Evolutionary conservation across 2,113 vertebrate genomes (phyloP).

Genomic region (Myrmophylax atrothorax): DNA sequence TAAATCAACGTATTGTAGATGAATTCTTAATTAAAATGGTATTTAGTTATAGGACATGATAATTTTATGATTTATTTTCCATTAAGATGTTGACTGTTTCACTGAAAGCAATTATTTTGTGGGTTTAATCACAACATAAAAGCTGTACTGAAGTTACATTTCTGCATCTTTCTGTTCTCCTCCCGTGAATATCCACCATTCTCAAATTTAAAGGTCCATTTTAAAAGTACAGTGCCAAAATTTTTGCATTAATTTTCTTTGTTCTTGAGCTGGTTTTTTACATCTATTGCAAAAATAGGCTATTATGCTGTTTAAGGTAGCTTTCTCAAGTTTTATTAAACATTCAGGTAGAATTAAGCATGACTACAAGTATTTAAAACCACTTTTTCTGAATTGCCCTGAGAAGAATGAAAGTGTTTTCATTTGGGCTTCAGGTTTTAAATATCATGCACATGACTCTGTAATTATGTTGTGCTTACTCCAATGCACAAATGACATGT

Average conservation of each 20-base stretch:
- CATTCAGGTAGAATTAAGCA: neutral
- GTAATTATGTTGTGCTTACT: neutral
- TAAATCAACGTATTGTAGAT: constrained; percentile 25
- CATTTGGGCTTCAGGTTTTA: neutral
- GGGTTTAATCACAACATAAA: neutral
- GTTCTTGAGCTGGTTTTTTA: neutral
- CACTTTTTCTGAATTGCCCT: neutral
- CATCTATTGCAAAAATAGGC: neutral
- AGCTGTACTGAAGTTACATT: neutral
- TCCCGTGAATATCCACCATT: neutral
- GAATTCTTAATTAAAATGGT: constrained; percentile 48
- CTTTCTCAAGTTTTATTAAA: neutral
- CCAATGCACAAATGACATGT: neutral
- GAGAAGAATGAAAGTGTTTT: neutral
- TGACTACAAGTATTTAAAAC: neutral
- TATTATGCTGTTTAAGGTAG: neutral
- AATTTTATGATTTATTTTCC: constrained; percentile 39
- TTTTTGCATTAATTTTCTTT: neutral
- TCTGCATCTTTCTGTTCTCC: neutral
- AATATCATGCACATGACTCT: neutral
- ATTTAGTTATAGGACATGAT: constrained; percentile 35
- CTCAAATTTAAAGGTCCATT: neutral
- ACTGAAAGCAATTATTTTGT: neutral
- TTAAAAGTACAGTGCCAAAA: neutral
- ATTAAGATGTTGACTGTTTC: constrained; percentile 53